These are phyloP conservation scores for Cydia fagiglandana DNA, from an alignment of 1,140 invertebrate genomes.

Conservation along the genomic window DNA sequence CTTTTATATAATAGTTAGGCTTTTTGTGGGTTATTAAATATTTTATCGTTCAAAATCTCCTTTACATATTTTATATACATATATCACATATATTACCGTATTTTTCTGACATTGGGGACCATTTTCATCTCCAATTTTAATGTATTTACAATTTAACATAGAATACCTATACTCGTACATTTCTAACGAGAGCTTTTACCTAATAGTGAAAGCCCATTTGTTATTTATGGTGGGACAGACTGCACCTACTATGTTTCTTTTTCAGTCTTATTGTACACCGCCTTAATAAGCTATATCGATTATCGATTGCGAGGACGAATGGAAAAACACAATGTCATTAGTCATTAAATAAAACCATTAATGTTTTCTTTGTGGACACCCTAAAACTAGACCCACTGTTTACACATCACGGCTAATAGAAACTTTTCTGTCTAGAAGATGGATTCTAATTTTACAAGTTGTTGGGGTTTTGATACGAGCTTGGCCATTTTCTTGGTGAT, in stretches of 20 bases:
- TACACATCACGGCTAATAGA: not conserved
- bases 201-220: not conserved
- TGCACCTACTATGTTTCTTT: not conserved
- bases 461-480: too few species aligned
- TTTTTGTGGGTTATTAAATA: too few species aligned
- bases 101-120: too few species aligned
- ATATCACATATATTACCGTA: too few species aligned
- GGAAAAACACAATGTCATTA: constrained; percentile 36
- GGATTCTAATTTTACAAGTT: too few species aligned
- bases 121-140: not conserved
- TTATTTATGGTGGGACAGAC: not conserved
- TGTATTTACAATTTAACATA: not conserved
- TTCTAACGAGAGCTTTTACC: not conserved
- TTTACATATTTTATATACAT: too few species aligned
- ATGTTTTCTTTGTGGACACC: constrained; percentile 7
- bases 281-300: constrained; percentile 40
- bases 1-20: too few species aligned
- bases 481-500: too few species aligned
- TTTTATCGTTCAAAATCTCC: too few species aligned
- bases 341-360: not conserved
- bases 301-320: constrained; percentile 39
- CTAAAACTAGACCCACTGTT: not conserved
- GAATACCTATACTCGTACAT: not conserved
- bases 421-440: too few species aligned
- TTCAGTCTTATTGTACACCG: constrained; percentile 2